Base-by-base conservation (phyloP, 2,113 vertebrate genomes). In the Pimephales promelas region DNA sequence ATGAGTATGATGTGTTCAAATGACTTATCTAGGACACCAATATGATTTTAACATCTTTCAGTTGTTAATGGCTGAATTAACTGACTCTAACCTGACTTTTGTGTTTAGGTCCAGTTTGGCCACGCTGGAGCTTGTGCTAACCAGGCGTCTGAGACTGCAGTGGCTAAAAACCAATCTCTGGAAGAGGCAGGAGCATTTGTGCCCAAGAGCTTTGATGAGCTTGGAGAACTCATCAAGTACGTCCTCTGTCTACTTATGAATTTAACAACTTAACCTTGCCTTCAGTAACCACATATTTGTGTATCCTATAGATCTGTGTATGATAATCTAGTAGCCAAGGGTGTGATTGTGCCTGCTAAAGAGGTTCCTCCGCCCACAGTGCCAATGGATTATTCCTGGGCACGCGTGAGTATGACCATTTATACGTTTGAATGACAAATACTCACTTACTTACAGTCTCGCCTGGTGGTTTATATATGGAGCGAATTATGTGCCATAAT, bases 331-430 rank as follows among this genome's bases (percentile, higher is more conserved):
- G 97, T 99, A 87, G 91, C 91, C 54, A 96, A 93, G 76, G 96
- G 96, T 74, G 94, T 95, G 82, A 98, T 99, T 22, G 93, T 96
- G 31, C 98, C 98, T 76, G 96, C 98, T 8, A 95, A 95, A 84
- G 98, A 99, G 91, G 94, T 98, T 72, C 98, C 98, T 3, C 97
- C 98, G 77, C 98, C 98, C 0, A 99, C 98, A 0, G 98, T 99
- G 70, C 98, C 98, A 0, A 99, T 99, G 98, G 98, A 99, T 91
- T 99, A 99, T 87, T 99, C 98, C 7, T 99, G 98, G 98, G 98
- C 98, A 78, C 94, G 98, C 90, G 98, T 99, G 90, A 91, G 97
- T 89, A 57, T 45, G 13, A 57, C 22, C 6, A 64, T 31, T 28
- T 26, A 83, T n/a, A 16, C 13, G 5, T n/a, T 36, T 40, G 31